Evolutionary conservation across 1,140 invertebrate species (phyloP), one percentile per base, ranked within the genome.

Genomic region (Triops cancriformis): DNA sequence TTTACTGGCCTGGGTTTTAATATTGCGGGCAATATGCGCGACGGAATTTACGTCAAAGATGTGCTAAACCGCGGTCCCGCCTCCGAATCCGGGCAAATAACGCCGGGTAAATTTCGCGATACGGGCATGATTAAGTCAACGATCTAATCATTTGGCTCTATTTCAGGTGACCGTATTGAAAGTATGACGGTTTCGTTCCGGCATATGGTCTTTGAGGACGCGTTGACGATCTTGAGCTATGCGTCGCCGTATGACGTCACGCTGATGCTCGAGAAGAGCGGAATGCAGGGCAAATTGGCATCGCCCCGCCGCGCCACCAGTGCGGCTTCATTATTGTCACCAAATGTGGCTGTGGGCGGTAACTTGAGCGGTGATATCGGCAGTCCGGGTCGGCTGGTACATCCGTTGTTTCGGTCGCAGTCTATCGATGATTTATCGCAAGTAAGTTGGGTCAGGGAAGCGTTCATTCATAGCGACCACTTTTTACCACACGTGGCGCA

Each of bases 1-100:
- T 95, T 96, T 85, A 94, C 94, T 1, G 94, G 95, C 0, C 86
- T 97, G 0, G 94, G 94, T n/a, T 93, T 96, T 85, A 92, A 93
- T 82, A 92, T 96, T 73, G 91, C 90, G 75, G 95, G 94, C 5
- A 95, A 94, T 81, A 94, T 95, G 88, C 86, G 91, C 77, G 93
- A 96, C 80, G 95, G 94, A 1, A 95, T 96, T 77, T 94, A 90
- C 82, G 90, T 96, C 31, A 94, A 93, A 83, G 93, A 95, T 80
- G 90, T 97, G 1, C 87, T 95, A 23, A 90, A 94, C 82, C 89
- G 92, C 79, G 94, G 94, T 1, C 94, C 94, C 0, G 95, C 95
- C 0, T 92, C 90, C 0, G 93, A 95, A 81, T 94, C 92, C 11
- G 92, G 92, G 78, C 88, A 88, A 82, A 89, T 97, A 81, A 89